Evolutionary conservation across 2,888 invertebrate genomes (phyloP).

Genomic region (Meta bourneti): DNA sequence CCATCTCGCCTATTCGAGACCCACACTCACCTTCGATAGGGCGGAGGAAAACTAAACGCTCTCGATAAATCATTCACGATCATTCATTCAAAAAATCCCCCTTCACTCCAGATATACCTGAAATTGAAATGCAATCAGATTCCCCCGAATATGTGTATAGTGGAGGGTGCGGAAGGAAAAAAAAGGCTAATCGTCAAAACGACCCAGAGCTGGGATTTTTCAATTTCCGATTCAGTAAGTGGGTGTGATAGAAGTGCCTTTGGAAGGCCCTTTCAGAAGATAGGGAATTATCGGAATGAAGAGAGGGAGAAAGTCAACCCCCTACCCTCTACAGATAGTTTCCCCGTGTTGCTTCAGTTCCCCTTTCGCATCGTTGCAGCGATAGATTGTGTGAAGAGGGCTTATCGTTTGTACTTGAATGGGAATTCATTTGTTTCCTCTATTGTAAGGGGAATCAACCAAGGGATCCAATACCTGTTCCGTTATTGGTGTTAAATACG

Average conservation of each 20-base stretch:
- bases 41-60: neutral
- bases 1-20: neutral
- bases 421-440: no score
- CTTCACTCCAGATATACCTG: neutral
- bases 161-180: neutral
- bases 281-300: neutral
- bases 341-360: neutral
- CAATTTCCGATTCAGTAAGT: slow-evolving; percentile 42
- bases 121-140: neutral
- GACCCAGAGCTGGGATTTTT: slow-evolving; percentile 22
- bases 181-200: slow-evolving; percentile 4
- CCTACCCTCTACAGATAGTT: neutral
- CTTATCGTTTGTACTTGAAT: no score
- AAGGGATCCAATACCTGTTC: no score
- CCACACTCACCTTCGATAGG: neutral
- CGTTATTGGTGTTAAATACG: no score
- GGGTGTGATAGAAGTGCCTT: neutral
- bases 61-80: neutral
- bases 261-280: neutral
- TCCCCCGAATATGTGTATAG: neutral
- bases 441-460: no score
- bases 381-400: no score
- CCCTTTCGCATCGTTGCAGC: neutral
- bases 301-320: neutral
- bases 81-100: neutral